phyloP scores from a whole-genome alignment of 2,888 invertebrate species.

The Lasioglossum leucozonium region DNA sequence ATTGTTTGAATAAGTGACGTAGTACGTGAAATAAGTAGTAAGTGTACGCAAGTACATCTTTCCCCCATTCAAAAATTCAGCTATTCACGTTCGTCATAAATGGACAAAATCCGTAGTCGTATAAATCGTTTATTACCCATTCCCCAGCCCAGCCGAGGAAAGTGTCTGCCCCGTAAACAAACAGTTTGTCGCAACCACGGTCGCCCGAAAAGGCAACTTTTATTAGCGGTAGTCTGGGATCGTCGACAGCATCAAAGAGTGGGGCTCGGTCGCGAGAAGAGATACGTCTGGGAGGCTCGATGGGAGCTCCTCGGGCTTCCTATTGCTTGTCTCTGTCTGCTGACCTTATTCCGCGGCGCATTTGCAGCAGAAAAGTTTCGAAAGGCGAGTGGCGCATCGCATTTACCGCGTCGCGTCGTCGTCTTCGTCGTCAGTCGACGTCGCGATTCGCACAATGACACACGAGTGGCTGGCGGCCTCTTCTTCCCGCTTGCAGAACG shows the following conservation, averaged over 20 bases:
- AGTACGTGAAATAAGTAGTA: too few relatives aligned
- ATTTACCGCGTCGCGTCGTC: background rate
- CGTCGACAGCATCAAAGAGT: conserved; percentile 5
- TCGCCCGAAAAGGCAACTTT: background rate
- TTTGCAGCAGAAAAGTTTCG: conserved; percentile 32
- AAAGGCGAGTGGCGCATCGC: conserved; percentile 16
- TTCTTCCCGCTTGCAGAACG: conserved; percentile 63
- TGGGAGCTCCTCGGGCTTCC: conserved; percentile 21
- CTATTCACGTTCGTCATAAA: too few relatives aligned
- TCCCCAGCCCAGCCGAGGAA: background rate
- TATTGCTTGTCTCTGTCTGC: conserved; percentile 39
- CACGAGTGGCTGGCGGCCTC: conserved; percentile 41
- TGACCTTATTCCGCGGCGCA: conserved; percentile 61
- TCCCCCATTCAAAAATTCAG: too few relatives aligned
- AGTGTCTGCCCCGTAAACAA: background rate
- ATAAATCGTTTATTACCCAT: background rate
- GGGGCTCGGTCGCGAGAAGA: background rate
- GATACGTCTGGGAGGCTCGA: conserved; percentile 26
- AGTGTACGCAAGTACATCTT: too few relatives aligned
- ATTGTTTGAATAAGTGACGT: too few relatives aligned
- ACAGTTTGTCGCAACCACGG: background rate
- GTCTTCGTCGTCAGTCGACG: conserved; percentile 5
- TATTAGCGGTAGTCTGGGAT: conserved; percentile 5
- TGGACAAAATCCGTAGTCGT: too few relatives aligned
- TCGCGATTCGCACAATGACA: conserved; percentile 51